phyloP scores from a whole-genome alignment of 2,888 invertebrate genomes.

The Rutpela maculata region DNA sequence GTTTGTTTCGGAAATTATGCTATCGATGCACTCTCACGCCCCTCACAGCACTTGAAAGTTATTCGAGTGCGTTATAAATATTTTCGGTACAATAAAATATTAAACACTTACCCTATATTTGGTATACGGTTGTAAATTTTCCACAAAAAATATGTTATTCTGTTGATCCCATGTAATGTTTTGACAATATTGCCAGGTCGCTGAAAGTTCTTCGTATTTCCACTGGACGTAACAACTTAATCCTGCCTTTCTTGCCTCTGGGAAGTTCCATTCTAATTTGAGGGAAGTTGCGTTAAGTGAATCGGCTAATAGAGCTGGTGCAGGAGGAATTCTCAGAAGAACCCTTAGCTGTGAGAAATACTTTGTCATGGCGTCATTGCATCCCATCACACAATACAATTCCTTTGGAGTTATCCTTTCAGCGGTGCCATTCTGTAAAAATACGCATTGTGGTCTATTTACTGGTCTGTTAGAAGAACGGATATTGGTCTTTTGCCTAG shows the following conservation, averaged over 20 bases:
- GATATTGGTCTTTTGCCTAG: no score
- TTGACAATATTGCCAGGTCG: constrained; percentile 89
- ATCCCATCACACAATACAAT: constrained; percentile 88
- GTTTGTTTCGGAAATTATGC: no score
- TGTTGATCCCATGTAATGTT: constrained; percentile 81
- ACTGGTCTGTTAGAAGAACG: no score
- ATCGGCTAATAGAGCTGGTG: constrained; percentile 87
- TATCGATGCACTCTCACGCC: no score
- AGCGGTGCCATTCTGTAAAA: constrained; percentile 81
- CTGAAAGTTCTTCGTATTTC: constrained; percentile 82
- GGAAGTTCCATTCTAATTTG: constrained; percentile 85
- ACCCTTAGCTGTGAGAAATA: constrained; percentile 83
- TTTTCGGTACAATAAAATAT: constrained; percentile 4
- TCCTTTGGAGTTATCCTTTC: constrained; percentile 82
- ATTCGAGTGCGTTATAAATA: no score
- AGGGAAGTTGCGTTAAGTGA: constrained; percentile 85
- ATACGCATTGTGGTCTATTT: not conserved
- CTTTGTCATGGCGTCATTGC: constrained; percentile 85
- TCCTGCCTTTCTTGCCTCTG: constrained; percentile 76
- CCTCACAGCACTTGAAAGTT: no score
- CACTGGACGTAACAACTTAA: constrained; percentile 83
- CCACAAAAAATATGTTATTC: constrained; percentile 80
- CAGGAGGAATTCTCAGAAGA: constrained; percentile 82
- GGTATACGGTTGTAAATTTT: constrained; percentile 89
- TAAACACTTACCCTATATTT: constrained; percentile 85